Evolutionary conservation across 2,113 vertebrate genomes (phyloP), one percentile per base, ranked within the genome.

Genomic region (Platysternon megacephalum): DNA sequence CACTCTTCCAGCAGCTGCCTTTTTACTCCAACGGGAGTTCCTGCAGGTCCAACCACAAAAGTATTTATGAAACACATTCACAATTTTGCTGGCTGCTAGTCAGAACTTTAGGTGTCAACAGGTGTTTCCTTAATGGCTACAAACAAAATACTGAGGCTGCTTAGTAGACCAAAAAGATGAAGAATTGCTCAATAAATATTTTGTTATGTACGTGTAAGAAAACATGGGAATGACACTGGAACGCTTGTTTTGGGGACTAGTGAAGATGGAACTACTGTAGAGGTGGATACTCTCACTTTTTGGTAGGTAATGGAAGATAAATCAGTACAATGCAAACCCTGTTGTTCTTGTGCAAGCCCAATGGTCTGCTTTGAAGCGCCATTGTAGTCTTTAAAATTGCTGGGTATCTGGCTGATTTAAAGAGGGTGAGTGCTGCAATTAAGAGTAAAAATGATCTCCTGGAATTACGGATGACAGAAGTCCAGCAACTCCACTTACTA

Each of bases 21-120:
- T 95, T 94, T 97, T n/a, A 96, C 42, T 91, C 22, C 94, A 87
- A 96, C 96, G 93, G 76, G 24, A 58, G 44, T 95, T 94, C 29
- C 79, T 97, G 93, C 84, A 97, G 93, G 94, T 96, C 90, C 91
- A 97, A 97, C 93, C 55, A 93, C 46, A 88, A 79, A 86, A 85
- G 35, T 89, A 94, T 85, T 89, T 94, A 85, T 74, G 96, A 93
- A 92, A 97, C 76, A 8, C 49, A 93, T 52, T 96, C 88, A 91
- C 51, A 97, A n/a, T 26, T 86, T 93, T 91, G 79, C 61, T 93
- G 90, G 82, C 74, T 95, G 82, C 68, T 96, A 79, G 58, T 96
- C 87, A 89, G 74, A 86, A 14, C 11, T 85, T 93, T 90, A 87
- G 51, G 48, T 88, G 35, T 68, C 86, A 79, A 84, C 28, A 81